These are phyloP conservation scores for Cheiracanthium punctorium DNA, from an alignment of 2,888 invertebrate species.

Conservation along the genomic window DNA sequence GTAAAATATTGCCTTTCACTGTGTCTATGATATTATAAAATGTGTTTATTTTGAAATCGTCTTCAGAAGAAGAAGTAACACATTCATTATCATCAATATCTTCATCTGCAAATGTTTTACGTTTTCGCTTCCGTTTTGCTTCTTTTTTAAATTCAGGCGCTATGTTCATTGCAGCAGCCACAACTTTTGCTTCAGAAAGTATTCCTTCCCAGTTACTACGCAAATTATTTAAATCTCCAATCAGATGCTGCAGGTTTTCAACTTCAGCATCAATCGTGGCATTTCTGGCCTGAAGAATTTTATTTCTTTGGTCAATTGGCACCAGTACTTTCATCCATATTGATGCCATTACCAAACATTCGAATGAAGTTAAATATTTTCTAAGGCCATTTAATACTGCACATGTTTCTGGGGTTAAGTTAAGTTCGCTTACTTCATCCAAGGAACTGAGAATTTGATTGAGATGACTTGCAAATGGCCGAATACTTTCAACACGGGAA, in stretches of 20 bases:
- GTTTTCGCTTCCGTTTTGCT: too few relatives aligned
- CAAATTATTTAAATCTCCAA: background rate
- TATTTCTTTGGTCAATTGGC: background rate
- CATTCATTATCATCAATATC: too few relatives aligned
- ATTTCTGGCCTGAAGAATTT: background rate
- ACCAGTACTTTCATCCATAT: background rate
- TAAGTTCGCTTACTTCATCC: background rate
- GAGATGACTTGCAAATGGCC: background rate
- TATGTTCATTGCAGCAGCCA: background rate
- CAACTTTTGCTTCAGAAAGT: background rate
- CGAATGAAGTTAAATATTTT: background rate
- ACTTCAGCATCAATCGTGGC: background rate
- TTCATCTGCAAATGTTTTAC: too few relatives aligned
- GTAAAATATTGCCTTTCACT: too few relatives aligned
- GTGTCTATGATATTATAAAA: too few relatives aligned
- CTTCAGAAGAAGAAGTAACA: too few relatives aligned
- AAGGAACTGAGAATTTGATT: background rate
- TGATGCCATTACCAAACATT: background rate
- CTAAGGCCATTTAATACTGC: background rate
- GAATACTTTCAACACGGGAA: too few relatives aligned
- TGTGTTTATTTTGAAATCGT: too few relatives aligned
- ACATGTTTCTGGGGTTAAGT: background rate
- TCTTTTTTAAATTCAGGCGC: too few relatives aligned
- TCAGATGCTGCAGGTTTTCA: background rate
- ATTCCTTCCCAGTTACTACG: background rate